These are phyloP conservation scores for Linurgus olivaceus DNA, from an alignment of 2,797 vertebrate species.

Conservation along the genomic window DNA sequence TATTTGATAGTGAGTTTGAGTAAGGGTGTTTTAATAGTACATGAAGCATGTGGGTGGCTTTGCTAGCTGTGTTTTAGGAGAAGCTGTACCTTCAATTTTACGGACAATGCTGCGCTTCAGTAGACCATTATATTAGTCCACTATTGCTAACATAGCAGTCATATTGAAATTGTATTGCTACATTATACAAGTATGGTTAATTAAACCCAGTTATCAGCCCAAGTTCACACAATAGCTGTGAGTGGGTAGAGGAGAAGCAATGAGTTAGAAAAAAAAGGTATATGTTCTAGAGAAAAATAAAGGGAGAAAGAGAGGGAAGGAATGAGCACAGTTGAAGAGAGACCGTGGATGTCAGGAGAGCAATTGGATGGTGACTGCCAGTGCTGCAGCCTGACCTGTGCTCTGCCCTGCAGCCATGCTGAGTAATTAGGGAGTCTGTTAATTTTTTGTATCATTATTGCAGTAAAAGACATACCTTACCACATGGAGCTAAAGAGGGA, in stretches of 20 bases:
- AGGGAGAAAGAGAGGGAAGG: neutral
- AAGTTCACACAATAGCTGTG: neutral
- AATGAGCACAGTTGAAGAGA: neutral
- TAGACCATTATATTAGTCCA: conserved; percentile 42
- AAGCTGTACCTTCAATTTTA: conserved; percentile 44
- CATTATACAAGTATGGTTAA: conserved; percentile 41
- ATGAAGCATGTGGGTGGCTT: conserved; percentile 26
- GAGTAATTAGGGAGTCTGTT: neutral
- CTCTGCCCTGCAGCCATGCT: neutral
- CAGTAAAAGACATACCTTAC: neutral
- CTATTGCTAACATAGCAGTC: neutral
- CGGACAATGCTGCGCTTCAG: neutral
- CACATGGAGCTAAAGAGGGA: neutral
- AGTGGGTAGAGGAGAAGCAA: neutral
- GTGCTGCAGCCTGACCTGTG: neutral
- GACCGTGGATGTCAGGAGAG: neutral
- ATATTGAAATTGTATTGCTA: conserved; percentile 20
- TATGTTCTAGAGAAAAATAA: neutral
- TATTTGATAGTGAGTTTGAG: conserved; percentile 49
- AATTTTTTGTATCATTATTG: conserved; percentile 2
- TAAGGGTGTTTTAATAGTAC: conserved; percentile 34
- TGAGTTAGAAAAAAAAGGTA: neutral
- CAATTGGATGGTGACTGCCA: neutral
- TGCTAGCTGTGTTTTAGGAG: conserved; percentile 12
- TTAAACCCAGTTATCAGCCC: conserved; percentile 54